Evolutionary conservation across 2,888 invertebrate species (phyloP), one percentile per base, ranked within the genome.

Genomic region (Tenthredo scrophulariae): DNA sequence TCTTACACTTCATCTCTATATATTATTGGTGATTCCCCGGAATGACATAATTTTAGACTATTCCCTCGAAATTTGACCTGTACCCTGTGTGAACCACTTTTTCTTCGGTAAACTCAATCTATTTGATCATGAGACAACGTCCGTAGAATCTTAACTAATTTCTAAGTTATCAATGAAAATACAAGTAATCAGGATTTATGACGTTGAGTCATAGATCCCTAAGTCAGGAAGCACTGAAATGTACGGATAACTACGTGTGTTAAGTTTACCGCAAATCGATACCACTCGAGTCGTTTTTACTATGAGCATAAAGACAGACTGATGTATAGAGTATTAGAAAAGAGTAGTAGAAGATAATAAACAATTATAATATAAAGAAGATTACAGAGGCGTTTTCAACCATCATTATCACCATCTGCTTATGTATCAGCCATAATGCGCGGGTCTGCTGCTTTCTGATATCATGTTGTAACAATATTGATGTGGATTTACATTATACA

Each of bases 401-500:
- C 77, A n/a, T n/a, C 77, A 77, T 77, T 77, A 54, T 33, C 77
- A 77, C 54, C 54, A 77, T 77, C 29, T 33, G 77, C 54, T 50
- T 43, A 43, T 29, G n/a, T 40, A 67, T 29, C 29, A 29, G 50
- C 18, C 18, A 50, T 50, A 50, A 18, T 18, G 26, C 65, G 10
- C 0, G 26, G 6, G 29, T 15, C 26, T 62, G 62, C 3, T 62
- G 9, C 13, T 33, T 15, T 67, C 33, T 13, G 33, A 15, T 13
- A 18, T 67, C 33, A 33, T 33, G 67, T 18, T 15, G 33, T 67
- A 33, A 18, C 18, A 33, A 37, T 65, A 65, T n/a, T 9, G n/a
- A 22, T n/a, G n/a, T n/a, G n/a, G n/a, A n/a, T n/a, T n/a, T n/a
- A n/a, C n/a, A n/a, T n/a, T n/a, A n/a, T n/a, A n/a, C n/a, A n/a